A percentile compares a stretch with the other conserved stretches of the same genome.
Conservation (phyloP, 2,113 vertebrate species). For the Hepsetus odoe region DNA sequence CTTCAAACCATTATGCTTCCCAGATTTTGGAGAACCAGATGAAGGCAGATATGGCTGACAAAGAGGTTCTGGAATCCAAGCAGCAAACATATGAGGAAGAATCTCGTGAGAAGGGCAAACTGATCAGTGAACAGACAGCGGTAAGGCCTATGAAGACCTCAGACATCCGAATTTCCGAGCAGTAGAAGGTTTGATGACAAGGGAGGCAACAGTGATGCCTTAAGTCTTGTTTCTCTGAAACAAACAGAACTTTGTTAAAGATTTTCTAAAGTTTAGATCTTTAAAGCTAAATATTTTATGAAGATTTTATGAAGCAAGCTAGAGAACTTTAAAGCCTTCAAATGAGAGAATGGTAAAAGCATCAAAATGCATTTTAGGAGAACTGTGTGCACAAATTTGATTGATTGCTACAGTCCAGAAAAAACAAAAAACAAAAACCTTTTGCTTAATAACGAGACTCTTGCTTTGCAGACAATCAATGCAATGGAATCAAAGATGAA, state of each 20-base stretch:
- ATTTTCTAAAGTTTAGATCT: no score
- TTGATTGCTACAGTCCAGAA: not conserved
- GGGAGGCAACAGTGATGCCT: no score
- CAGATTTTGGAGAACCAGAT: slow-evolving; percentile 95
- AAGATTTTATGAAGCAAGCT: no score
- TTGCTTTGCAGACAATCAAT: slow-evolving; percentile 87
- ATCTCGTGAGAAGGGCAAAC: slow-evolving; percentile 89
- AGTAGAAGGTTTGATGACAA: no score
- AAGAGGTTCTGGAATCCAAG: slow-evolving; percentile 91
- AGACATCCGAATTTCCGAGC: no score
- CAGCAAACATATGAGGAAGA: slow-evolving; percentile 93
- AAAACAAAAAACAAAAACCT: not conserved
- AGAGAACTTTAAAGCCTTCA: no score
- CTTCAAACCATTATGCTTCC: no score
- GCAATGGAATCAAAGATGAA: slow-evolving; percentile 99
- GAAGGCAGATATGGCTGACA: slow-evolving; percentile 95
- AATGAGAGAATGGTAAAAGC: no score
- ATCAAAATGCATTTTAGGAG: no score
- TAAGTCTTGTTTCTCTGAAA: no score
- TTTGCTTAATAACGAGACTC: not conserved
- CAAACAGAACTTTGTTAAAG: no score
- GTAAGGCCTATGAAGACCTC: slow-evolving; percentile 69
- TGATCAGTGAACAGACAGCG: slow-evolving; percentile 96
- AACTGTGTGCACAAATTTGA: not conserved
- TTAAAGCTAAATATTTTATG: no score